Evolutionary conservation across 2,888 invertebrate genomes (phyloP), one percentile per base, ranked within the genome.

Genomic region (Mythimna vitellina): DNA sequence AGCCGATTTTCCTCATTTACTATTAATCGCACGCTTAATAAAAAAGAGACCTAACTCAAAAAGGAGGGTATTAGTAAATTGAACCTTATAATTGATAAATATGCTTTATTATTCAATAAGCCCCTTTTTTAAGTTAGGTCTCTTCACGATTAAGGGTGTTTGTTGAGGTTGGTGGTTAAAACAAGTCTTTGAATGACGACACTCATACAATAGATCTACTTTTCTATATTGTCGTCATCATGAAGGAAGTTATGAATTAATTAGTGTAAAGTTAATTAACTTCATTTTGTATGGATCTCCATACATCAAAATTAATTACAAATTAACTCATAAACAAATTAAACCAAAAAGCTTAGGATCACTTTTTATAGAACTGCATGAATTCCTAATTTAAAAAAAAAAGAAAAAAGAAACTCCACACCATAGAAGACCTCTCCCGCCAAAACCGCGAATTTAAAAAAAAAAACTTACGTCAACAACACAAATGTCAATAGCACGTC

Each of bases 401-500:
- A 56, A 38, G 17, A 20, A 1, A 10, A 32, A 32, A 22, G 29
- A 35, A 25, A 17, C 35, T 10, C 51, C 22, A n/a, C 14, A 12
- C 25, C 58, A 56, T 46, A 51, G 46, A 42, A 12, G 17, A 32
- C 3, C 12, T 62, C 42, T 57, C 8, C 17, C 51, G 14, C 29
- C 32, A 42, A 22, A 35, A 72, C n/a, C 9, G 22, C 60, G 58
- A 71, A 70, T 58, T 46, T 54, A 14, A 65, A 75, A 79, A 81
- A 70, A 62, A 74, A 14, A 60, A 87, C 85, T 85, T 73, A 86
- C 85, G 73, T 70, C 32, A 83, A 53, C n/a, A 87, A 70, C 72
- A 91, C 89, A 89, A 84, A 92, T 89, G 88, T 87, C 68, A 91
- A 76, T 71, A 92, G 53, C 70, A 89, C 70, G 70, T 87, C 74